phyloP scores from a whole-genome alignment of 2,797 vertebrate species.

The Dipus sagitta region DNA sequence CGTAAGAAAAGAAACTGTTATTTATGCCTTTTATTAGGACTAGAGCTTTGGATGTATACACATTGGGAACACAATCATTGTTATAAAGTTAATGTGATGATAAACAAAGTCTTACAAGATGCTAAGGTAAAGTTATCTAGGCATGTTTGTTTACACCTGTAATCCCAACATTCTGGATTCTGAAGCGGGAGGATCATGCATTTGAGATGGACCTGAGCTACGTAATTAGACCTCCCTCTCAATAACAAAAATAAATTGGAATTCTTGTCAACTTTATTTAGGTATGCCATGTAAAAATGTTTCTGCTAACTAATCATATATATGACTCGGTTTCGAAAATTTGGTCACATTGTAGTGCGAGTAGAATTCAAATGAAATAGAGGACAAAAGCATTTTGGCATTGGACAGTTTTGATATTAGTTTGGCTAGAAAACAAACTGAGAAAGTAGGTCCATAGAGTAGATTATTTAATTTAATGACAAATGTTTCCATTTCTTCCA shows the following conservation, averaged over 20 bases:
- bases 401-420: not conserved
- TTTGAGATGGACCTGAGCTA: no score
- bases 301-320: not conserved
- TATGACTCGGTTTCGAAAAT: not conserved
- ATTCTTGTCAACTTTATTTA: not conserved
- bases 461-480: not conserved
- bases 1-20: not conserved
- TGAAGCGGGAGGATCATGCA: no score
- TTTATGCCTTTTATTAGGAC: not conserved
- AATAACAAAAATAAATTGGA: not conserved
- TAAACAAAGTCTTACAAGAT: not conserved
- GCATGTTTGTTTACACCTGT: no score
- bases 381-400: not conserved
- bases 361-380: conserved; percentile 11
- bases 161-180: no score
- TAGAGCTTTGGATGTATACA: not conserved
- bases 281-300: not conserved
- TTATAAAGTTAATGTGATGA: not conserved
- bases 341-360: not conserved
- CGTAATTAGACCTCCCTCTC: no score
- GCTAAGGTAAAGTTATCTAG: not conserved
- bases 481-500: not conserved
- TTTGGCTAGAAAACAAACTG: not conserved
- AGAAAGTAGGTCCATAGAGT: not conserved
- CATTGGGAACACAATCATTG: not conserved